These are phyloP conservation scores for Pectinophora gossypiella DNA, from an alignment of 1,140 invertebrate species.

Conservation along the genomic window DNA sequence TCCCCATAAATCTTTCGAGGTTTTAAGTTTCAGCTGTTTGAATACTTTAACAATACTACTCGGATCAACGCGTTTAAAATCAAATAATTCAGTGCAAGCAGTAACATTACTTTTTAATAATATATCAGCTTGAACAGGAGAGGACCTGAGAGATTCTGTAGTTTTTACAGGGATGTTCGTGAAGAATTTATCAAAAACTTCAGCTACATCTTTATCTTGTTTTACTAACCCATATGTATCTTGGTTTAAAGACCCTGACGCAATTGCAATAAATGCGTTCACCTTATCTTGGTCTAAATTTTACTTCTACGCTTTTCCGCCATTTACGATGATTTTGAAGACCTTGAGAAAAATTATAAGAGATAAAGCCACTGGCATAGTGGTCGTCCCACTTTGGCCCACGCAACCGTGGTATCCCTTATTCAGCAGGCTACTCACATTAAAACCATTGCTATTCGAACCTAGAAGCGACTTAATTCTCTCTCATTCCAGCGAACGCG, in stretches of 20 bases:
- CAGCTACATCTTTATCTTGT: no score
- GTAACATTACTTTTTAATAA: no score
- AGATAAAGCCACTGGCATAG: background rate
- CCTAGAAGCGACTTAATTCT: background rate
- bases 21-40: no score
- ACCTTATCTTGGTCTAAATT: constrained; percentile 26
- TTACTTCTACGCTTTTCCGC: constrained; percentile 38
- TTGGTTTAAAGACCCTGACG: constrained; percentile 22
- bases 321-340: constrained; percentile 26
- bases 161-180: no score
- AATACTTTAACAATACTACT: no score
- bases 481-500: background rate
- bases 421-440: background rate
- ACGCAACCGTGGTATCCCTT: constrained; percentile 5
- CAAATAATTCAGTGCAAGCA: no score
- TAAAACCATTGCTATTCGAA: background rate
- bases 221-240: constrained; percentile 24
- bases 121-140: no score
- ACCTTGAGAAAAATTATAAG: background rate
- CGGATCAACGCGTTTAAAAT: no score
- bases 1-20: no score
- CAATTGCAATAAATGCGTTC: constrained; percentile 28
- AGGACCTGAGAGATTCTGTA: no score
- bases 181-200: no score
- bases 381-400: background rate